Evolutionary conservation across 2,888 invertebrate species (phyloP).

Genomic region (Eupeodes latifasciatus): DNA sequence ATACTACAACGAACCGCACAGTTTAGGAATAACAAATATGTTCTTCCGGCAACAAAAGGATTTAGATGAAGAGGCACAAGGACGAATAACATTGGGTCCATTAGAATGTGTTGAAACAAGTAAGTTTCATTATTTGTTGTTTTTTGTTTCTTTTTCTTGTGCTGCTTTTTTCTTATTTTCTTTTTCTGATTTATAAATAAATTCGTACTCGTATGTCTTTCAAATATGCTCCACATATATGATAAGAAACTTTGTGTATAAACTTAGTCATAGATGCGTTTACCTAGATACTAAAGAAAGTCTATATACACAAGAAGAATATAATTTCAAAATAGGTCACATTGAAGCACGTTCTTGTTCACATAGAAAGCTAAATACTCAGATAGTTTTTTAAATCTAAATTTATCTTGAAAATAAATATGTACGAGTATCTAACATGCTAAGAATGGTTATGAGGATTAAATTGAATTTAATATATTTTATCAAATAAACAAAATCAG

Average conservation of each 20-base stretch:
- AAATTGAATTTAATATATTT: not conserved
- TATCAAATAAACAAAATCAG: slow-evolving; percentile 8
- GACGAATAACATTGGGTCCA: slow-evolving; percentile 94
- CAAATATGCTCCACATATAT: not conserved
- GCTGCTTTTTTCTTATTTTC: not conserved
- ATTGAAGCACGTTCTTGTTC: slow-evolving; percentile 1
- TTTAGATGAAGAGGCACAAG: slow-evolving; percentile 92
- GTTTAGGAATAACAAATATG: slow-evolving; percentile 95
- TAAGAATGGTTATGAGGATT: not conserved
- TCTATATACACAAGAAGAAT: too few species aligned
- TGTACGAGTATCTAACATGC: not conserved
- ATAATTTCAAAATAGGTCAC: slow-evolving; percentile 24
- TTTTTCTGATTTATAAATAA: slow-evolving; percentile 1
- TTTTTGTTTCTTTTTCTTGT: not conserved
- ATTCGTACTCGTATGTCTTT: not conserved
- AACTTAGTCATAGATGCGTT: slow-evolving; percentile 15
- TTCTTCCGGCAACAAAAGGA: slow-evolving; percentile 94
- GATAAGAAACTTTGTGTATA: not conserved
- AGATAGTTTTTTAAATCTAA: not conserved
- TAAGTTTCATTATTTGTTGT: slow-evolving; percentile 85
- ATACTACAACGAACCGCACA: slow-evolving; percentile 90
- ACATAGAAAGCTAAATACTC: not conserved
- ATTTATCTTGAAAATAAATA: not conserved
- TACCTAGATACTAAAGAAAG: not conserved
- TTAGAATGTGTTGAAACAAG: slow-evolving; percentile 97